Evolutionary conservation across 2,113 vertebrate species (phyloP).

Genomic region (Cettia cetti): DNA sequence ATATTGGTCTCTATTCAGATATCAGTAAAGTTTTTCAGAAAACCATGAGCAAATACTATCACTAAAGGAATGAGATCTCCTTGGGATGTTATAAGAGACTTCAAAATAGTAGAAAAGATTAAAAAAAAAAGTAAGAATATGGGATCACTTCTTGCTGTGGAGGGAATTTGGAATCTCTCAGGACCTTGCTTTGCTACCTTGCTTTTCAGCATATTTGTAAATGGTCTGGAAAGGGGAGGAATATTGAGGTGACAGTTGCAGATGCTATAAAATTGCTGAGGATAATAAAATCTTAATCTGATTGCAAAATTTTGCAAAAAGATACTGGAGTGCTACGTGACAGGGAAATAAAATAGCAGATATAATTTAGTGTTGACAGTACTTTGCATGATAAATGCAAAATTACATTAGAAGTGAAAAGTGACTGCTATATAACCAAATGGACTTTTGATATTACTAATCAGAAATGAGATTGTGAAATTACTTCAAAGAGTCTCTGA

Average conservation of each 20-base stretch:
- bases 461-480: background rate
- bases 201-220: background rate
- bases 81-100: background rate
- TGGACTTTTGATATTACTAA: background rate
- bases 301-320: background rate
- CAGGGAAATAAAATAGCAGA: background rate
- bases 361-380: background rate
- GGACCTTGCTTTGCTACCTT: background rate
- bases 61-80: background rate
- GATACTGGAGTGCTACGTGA: background rate
- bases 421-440: background rate
- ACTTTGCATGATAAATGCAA: constrained; percentile 6
- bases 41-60: background rate
- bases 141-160: background rate
- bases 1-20: background rate
- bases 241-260: background rate
- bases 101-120: background rate
- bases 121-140: background rate
- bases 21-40: background rate
- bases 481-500: background rate
- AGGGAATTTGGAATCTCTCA: background rate
- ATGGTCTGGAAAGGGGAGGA: background rate
- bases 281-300: constrained; percentile 4
- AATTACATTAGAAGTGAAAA: constrained; percentile 9
- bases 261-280: background rate